Base-by-base conservation (phyloP, 2,113 vertebrate genomes). In the Romanogobio albipinnatus region DNA sequence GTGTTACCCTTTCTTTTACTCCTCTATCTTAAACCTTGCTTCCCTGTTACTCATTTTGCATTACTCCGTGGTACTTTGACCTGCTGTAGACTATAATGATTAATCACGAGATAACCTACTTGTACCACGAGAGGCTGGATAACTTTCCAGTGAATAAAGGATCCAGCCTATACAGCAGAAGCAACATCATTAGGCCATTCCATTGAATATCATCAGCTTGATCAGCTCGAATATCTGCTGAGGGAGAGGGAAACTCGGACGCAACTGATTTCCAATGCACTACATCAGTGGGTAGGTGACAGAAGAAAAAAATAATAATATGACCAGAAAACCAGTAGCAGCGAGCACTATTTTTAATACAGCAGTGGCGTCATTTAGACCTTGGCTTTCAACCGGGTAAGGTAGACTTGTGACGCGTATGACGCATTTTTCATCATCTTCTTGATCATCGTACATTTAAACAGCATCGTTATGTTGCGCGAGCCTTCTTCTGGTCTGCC, bases 381-480 rank as follows among this genome's bases (percentile, higher is more conserved):
- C 8, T 45, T 49, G 26, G 19, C 59, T 70, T 59, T 45, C 4
- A 78, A 62, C 24, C 3, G 11, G n/a, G 51, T n/a, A 68, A 81
- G 45, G 79, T 53, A 36, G 26, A n/a, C 24, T 36, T 64, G 66
- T 74, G 76, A 81, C 43, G 68, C 84, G 78, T 17, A 17, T 82
- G 85, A 88, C 82, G 87, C 74, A 76, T 24, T 79, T 86, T 58
- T 17, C 73, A 74, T 86, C 85, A 86, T 76, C 83, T 43, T 82
- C 33, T 15, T 53, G 71, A 78, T 61, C 80, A 17, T 58, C 22
- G 7, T 24, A 71, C 29, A 71, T 71, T 33, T 56, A 71, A 5
- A 58, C 29, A 22, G 66, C 81, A n/a, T 53, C 45, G 45, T 68
- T 81, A 81, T 68, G 62, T 73, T 26, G 64, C 81, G 9, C 26